Evolutionary conservation across 2,888 invertebrate species (phyloP), one percentile per base, ranked within the genome.

Genomic region (Apeira syringaria): DNA sequence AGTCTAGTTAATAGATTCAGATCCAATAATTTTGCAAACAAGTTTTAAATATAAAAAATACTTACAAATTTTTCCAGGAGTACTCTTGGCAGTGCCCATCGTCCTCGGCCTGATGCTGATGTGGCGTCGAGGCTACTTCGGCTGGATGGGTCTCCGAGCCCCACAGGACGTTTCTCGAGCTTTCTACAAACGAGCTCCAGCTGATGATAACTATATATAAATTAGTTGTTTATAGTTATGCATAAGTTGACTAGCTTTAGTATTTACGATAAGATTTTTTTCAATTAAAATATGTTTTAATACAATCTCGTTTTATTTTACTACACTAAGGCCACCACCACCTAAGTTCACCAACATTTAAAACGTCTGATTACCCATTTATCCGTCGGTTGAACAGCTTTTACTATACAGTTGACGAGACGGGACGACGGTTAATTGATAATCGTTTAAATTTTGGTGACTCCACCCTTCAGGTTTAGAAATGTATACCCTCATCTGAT

Each of bases 151-250:
- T 0, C 80, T 88, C 1, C 88, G 87, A 1, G 91, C 92, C 0
- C 92, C 93, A 0, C 91, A 91, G 0, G 90, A 91, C 15, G 93
- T 91, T 39, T 93, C 94, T 0, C 83, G 95, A 6, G 94, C 94
- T 0, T 93, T 95, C 70, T 96, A 96, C 78, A 94, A 92, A 61
- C 83, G 94, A 27, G 91, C 94, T 0, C 90, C 91, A 0, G 90
- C 90, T 11, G 89, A 91, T 20, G 93, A 94, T 22, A 76, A 75
- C 30, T 76, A 71, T 32, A 74, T 75, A 47, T 81, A 73, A 56
- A 10, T 6, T 27, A 22, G 1, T n/a, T 32, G 27, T 33, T 7
- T 22, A 24, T 9, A 24, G 7, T 7, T 20, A 1, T 5, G 20
- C 2, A 20, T 20, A 6, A 20, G 20, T 20, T 20, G 5, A 3